A percentile compares a stretch with the other conserved stretches of the same genome.
phyloP scores from a whole-genome alignment of 2,113 vertebrate species.

The Diadophis punctatus region DNA sequence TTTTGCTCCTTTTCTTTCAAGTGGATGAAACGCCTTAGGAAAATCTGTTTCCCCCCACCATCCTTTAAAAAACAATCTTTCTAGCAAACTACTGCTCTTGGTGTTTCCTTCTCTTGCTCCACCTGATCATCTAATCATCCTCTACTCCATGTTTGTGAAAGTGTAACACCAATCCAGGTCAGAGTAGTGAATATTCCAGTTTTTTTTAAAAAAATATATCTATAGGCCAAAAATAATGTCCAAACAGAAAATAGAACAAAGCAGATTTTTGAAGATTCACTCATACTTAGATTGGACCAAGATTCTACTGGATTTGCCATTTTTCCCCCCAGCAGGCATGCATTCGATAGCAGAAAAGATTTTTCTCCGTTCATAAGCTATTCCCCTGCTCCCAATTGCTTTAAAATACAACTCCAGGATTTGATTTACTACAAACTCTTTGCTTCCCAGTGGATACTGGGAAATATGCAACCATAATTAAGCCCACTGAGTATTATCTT shows the following conservation, averaged over 20 bases:
- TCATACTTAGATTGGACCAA: neutral
- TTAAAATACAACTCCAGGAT: neutral
- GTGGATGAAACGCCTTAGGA: neutral
- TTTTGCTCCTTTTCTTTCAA: neutral
- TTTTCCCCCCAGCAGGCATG: neutral
- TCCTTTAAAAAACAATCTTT: neutral
- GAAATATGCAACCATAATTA: conserved; percentile 11
- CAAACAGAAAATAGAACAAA: neutral
- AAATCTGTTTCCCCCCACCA: neutral
- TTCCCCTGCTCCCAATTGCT: neutral
- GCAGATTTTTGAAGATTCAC: neutral
- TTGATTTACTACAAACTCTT: neutral
- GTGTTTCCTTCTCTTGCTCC: neutral
- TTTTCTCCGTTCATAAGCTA: neutral
- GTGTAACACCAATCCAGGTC: neutral
- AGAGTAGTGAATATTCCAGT: neutral
- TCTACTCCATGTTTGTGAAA: neutral
- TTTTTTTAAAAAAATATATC: neutral
- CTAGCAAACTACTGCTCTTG: neutral
- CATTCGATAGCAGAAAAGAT: neutral
- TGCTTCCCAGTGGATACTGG: neutral
- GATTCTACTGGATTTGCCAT: neutral
- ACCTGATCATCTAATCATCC: neutral
- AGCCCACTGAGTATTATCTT: conserved; percentile 20
- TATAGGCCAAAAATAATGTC: neutral